Evolutionary conservation across 2,888 invertebrate species (phyloP).

Genomic region (Pseudeuparius sepicola): DNA sequence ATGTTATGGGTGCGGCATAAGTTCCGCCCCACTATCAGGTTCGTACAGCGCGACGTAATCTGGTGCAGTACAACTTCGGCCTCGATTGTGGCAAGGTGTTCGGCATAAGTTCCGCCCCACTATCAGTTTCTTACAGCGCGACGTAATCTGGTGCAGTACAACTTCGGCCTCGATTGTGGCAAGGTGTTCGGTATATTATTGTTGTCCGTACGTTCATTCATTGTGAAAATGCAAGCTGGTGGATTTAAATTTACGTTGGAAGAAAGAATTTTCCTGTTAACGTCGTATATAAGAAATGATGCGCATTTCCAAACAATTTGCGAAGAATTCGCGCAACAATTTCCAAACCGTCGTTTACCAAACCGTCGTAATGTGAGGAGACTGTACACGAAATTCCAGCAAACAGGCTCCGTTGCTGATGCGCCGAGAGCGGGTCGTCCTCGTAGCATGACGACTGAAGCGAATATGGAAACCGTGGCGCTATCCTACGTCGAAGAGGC

Average conservation of each 20-base stretch:
- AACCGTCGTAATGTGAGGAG: too few relatives aligned
- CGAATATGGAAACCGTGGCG: conserved; percentile 10
- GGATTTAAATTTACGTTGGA: too few relatives aligned
- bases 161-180: conserved; percentile 6
- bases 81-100: conserved; percentile 5
- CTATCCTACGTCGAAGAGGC: conserved; percentile 12
- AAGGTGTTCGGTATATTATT: conserved; percentile 9
- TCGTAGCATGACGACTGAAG: conserved; percentile 2
- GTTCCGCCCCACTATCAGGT: conserved; percentile 8
- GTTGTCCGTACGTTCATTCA: conserved; percentile 7
- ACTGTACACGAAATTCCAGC: conserved; percentile 4
- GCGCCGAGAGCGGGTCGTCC: conserved; percentile 4
- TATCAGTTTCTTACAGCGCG: conserved; percentile 8
- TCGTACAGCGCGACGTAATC: conserved; percentile 6
- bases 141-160: conserved; percentile 5
- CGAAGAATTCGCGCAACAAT: too few relatives aligned
- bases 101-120: conserved; percentile 6
- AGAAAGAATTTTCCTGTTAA: too few relatives aligned
- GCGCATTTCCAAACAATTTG: too few relatives aligned
- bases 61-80: too few relatives aligned
- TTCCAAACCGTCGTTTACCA: too few relatives aligned
- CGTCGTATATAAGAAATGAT: too few relatives aligned
- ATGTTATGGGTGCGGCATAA: background rate
- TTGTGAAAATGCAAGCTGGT: too few relatives aligned
- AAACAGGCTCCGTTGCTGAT: background rate